Percentiles rank a stretch among this genome's conserved stretches.
These are phyloP conservation scores for Phortica okadai DNA, from an alignment of 2,888 invertebrate genomes.

Conservation along the genomic window DNA sequence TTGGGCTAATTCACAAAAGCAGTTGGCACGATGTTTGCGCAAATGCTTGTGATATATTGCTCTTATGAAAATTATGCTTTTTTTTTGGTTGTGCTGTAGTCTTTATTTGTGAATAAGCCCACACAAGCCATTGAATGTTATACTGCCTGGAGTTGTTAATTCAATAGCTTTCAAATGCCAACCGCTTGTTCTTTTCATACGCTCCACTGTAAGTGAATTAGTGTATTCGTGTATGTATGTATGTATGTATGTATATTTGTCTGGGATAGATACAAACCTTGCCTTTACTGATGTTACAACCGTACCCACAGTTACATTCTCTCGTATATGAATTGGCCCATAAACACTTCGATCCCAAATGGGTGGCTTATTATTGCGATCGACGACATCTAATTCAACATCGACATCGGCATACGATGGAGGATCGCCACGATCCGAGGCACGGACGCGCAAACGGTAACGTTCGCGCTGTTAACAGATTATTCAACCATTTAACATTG, in stretches of 20 bases:
- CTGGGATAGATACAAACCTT: constrained; percentile 87
- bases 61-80: too few species aligned
- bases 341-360: constrained; percentile 96
- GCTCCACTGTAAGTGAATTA: constrained; percentile 26
- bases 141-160: too few species aligned
- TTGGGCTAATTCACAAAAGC: too few species aligned
- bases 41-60: too few species aligned
- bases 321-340: constrained; percentile 98
- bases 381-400: constrained; percentile 98
- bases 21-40: too few species aligned
- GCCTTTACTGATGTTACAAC: constrained; percentile 98
- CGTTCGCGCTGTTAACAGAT: constrained; percentile 87
- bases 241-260: constrained; percentile 32
- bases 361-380: constrained; percentile 98
- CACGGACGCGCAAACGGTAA: constrained; percentile 96
- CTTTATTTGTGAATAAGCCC: too few species aligned
- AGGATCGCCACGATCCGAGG: constrained; percentile 95
- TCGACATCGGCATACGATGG: constrained; percentile 96
- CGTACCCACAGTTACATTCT: constrained; percentile 99
- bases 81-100: too few species aligned
- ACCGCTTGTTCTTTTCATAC: too few species aligned
- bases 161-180: too few species aligned
- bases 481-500: constrained; percentile 22
- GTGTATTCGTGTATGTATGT: constrained; percentile 38
- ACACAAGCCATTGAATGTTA: too few species aligned